A percentile compares a stretch with the other conserved stretches of the same genome.
phyloP scores from a whole-genome alignment of 2,888 invertebrate species.

The Synanthedon myopaeformis region DNA sequence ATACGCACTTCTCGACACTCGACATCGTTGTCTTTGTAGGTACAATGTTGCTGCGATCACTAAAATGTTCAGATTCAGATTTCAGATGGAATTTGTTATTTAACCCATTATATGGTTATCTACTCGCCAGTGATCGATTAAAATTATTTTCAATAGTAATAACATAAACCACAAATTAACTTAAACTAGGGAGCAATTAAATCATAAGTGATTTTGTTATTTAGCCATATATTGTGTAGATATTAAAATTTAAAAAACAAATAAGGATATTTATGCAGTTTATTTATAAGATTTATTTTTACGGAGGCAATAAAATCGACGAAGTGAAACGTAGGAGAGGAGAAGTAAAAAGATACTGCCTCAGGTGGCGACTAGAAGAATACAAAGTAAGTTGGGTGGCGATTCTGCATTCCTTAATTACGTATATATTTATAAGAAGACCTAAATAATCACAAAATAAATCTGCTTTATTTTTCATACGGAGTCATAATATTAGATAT shows the following conservation, averaged over 20 bases:
- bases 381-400: constrained; percentile 58
- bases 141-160: too few relatives aligned
- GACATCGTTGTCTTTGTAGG: constrained; percentile 50
- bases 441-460: too few relatives aligned
- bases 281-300: neutral
- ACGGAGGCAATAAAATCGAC: constrained; percentile 10
- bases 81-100: neutral
- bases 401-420: constrained; percentile 8
- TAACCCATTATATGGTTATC: too few relatives aligned
- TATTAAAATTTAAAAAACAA: too few relatives aligned
- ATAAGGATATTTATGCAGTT: too few relatives aligned
- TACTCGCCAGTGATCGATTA: too few relatives aligned
- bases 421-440: neutral
- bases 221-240: too few relatives aligned
- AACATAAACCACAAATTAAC: too few relatives aligned
- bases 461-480: too few relatives aligned
- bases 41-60: constrained; percentile 53
- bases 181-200: too few relatives aligned
- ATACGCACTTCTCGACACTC: constrained; percentile 45
- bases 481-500: too few relatives aligned
- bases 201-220: too few relatives aligned
- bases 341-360: constrained; percentile 47
- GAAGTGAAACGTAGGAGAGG: constrained; percentile 35
- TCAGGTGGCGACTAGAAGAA: constrained; percentile 58
- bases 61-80: constrained; percentile 19